Evolutionary conservation across 2,113 vertebrate species (phyloP).

Genomic region (Onychostruthus taczanowskii): DNA sequence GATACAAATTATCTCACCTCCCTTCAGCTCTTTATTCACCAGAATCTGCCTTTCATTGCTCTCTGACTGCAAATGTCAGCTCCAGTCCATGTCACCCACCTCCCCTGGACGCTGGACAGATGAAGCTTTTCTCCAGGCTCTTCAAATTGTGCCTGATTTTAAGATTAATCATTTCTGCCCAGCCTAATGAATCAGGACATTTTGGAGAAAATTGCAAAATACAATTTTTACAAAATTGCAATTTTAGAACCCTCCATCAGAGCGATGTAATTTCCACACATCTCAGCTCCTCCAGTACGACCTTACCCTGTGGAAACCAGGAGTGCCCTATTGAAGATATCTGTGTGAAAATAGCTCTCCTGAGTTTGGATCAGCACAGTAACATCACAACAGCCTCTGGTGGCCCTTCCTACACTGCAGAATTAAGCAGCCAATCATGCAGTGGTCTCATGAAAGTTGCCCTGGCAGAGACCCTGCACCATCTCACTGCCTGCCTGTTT

Average conservation of each 20-base stretch:
- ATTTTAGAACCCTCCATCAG: neutral
- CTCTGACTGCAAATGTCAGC: neutral
- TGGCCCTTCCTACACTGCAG: neutral
- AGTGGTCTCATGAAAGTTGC: neutral
- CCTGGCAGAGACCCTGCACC: neutral
- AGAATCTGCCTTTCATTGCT: neutral
- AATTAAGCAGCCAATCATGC: neutral
- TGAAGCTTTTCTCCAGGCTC: neutral
- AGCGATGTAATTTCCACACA: neutral
- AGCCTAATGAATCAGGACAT: neutral
- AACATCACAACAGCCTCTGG: neutral
- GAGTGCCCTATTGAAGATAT: neutral
- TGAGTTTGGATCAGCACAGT: neutral
- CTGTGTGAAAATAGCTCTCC: neutral
- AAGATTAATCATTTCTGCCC: neutral
- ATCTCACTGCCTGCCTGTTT: neutral
- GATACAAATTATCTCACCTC: neutral
- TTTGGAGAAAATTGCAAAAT: neutral
- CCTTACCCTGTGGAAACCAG: neutral
- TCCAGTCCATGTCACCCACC: neutral
- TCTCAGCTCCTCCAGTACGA: neutral
- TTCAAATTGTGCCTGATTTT: neutral
- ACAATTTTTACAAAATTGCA: neutral
- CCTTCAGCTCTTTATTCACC: neutral
- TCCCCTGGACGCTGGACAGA: neutral